Percentiles rank a stretch among this genome's conserved stretches.
phyloP scores from a whole-genome alignment of 2,113 vertebrate genomes.

The Casuarius casuarius region DNA sequence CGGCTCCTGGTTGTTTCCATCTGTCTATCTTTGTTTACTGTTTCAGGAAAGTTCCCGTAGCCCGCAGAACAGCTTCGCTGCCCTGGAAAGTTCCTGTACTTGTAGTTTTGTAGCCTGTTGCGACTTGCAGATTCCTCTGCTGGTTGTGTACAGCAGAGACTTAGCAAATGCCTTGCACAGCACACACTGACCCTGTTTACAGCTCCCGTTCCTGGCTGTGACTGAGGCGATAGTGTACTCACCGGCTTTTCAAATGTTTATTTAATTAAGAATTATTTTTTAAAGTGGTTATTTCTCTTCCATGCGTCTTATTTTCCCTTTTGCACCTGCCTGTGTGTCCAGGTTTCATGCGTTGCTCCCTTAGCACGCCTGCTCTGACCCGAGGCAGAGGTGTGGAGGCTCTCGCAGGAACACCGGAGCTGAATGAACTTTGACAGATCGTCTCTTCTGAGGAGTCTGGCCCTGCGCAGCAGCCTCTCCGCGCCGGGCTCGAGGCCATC shows the following conservation, averaged over 20 bases:
- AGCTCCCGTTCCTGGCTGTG: fast-evolving
- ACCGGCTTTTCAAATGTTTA: not conserved
- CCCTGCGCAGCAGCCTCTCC: not conserved
- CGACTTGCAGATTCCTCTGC: not conserved
- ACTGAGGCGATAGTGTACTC: fast-evolving
- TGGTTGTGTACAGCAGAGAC: not conserved
- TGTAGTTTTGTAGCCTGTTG: not conserved
- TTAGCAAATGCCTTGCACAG: not conserved
- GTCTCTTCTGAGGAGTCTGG: no score
- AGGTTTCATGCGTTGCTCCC: not conserved
- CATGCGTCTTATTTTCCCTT: not conserved
- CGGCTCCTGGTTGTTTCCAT: constrained; percentile 13
- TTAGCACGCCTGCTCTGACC: fast-evolving
- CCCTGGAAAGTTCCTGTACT: not conserved
- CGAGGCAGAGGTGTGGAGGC: fast-evolving
- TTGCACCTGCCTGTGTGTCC: not conserved
- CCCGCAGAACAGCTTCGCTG: not conserved
- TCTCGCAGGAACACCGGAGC: fast-evolving
- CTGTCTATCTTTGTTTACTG: constrained; percentile 7
- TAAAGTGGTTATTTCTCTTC: not conserved
- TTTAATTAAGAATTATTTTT: not conserved
- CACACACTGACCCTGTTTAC: fast-evolving
- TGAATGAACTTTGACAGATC: not conserved
- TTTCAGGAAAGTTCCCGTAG: constrained; percentile 21
- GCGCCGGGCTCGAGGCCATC: no score